Evolutionary conservation across 2,797 vertebrate species (phyloP), one percentile per base, ranked within the genome.

Genomic region (Labeo calbasu): DNA sequence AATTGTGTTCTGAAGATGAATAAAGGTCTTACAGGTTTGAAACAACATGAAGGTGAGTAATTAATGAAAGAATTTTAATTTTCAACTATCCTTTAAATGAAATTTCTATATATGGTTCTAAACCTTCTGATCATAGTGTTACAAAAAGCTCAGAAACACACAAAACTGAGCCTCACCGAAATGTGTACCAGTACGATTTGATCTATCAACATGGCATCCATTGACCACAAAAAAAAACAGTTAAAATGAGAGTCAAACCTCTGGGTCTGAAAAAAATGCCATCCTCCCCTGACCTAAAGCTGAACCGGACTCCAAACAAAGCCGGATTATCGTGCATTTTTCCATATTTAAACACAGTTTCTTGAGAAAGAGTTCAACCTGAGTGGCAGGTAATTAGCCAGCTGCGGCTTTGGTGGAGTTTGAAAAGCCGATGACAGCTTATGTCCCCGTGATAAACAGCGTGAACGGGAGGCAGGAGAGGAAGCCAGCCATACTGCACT

Each of bases 331-430:
- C 15, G 28, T 48, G 40, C 50, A 23, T 57, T 68, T 86, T 85
- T 82, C 70, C 50, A 82, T 65, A 68, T 85, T 70, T 81, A 81
- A 77, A 73, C 73, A 75, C 53, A 65, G 78, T 87, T 82, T 85
- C 79, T 85, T 85, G 83, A 84, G 76, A 81, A 72, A 78, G 59
- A 76, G 86, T 89, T 91, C 88, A 88, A 88, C 86, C 83, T 87
- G 86, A 87, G 86, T 89, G 87, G 79, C 89, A 89, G 88, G 78
- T 92, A 91, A 92, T 92, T 91, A 90, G 91, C 88, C 66, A 86
- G 85, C 88, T 90, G 86, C 81, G 84, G 88, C 61, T 86, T 86
- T 79, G 82, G 82, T 68, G 61, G 72, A 78, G 85, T 87, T 84
- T 87, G 79, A 90, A 85, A 91, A 88, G 84, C 76, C 68, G 68